These are phyloP conservation scores for Coptotermes formosanus DNA, from an alignment of 1,140 invertebrate species.

Conservation along the genomic window DNA sequence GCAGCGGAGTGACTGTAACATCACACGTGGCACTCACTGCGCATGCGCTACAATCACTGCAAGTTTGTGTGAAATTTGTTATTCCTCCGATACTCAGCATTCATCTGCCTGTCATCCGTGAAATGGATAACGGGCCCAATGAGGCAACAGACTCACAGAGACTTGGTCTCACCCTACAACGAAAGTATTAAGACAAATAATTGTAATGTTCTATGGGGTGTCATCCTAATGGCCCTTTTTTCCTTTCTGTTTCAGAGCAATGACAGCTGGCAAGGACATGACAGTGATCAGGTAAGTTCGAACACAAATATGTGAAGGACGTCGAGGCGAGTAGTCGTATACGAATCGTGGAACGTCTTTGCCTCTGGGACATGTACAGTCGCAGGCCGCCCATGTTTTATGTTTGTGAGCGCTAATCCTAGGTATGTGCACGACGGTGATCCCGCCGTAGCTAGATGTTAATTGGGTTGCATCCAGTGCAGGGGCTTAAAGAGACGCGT, in stretches of 20 bases:
- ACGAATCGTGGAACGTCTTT: not conserved
- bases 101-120: no score
- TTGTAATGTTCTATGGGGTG: not conserved
- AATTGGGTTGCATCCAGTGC: not conserved
- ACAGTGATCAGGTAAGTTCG: conserved; percentile 57
- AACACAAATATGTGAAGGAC: not conserved
- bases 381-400: not conserved
- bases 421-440: not conserved
- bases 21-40: no score
- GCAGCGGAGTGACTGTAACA: no score
- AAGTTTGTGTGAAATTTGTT: no score
- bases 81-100: no score
- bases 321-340: not conserved
- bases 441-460: not conserved
- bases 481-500: not conserved
- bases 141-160: no score
- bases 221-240: conserved; percentile 15
- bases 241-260: conserved; percentile 56
- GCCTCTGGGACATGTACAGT: not conserved
- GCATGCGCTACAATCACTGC: no score
- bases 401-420: not conserved
- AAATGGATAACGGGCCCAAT: no score
- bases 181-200: no score
- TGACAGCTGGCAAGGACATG: conserved; percentile 61
- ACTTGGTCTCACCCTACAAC: no score